Evolutionary conservation across 2,888 invertebrate species (phyloP).

Genomic region (Ophraella communa): DNA sequence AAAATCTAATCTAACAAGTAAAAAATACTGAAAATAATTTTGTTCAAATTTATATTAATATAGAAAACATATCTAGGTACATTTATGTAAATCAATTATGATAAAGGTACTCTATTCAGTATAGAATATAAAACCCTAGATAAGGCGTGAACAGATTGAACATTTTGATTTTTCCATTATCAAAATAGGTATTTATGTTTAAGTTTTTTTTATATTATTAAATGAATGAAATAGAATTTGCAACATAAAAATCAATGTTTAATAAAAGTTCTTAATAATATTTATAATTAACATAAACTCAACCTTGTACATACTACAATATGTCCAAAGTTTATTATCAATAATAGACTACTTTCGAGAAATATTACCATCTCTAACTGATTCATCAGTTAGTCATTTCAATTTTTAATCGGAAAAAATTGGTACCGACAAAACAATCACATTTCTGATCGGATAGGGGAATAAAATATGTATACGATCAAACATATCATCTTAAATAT

Average conservation of each 20-base stretch:
- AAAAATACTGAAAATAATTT: no score
- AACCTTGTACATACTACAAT: not conserved
- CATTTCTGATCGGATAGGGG: not conserved
- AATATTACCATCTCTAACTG: not conserved
- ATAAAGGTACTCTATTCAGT: not conserved
- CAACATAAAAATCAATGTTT: no score
- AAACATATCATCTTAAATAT: not conserved
- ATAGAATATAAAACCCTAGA: not conserved
- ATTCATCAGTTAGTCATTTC: conserved; percentile 1
- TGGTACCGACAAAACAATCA: not conserved
- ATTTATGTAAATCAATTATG: not conserved
- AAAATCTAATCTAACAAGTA: no score
- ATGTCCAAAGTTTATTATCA: not conserved
- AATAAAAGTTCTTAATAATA: no score
- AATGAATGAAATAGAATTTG: no score
- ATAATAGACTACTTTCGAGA: not conserved
- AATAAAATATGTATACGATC: not conserved
- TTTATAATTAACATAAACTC: not conserved
- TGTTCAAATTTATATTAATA: not conserved
- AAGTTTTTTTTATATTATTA: no score
- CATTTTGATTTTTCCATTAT: not conserved
- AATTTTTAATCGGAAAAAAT: not conserved
- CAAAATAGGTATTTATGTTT: not conserved
- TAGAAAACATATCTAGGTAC: no score
- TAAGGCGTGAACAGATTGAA: not conserved